phyloP scores from a whole-genome alignment of 1,140 invertebrate genomes.

The Drosophila pseudoobscura region DNA sequence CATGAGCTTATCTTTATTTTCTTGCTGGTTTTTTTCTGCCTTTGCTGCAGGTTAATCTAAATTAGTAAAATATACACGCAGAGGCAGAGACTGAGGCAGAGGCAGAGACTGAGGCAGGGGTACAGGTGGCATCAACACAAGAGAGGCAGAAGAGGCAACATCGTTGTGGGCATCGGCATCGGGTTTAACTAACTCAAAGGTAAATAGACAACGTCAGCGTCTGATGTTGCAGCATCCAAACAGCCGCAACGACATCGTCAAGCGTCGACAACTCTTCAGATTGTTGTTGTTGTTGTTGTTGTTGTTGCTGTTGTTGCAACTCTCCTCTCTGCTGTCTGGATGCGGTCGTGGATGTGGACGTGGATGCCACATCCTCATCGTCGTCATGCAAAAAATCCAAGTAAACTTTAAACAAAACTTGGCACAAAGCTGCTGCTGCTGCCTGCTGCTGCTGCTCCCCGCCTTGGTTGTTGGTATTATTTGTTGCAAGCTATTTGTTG shows the following conservation, averaged over 20 bases:
- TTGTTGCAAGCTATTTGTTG: slow-evolving; percentile 32
- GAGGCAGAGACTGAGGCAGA: slow-evolving; percentile 22
- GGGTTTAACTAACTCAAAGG: slow-evolving; percentile 73
- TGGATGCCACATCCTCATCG: slow-evolving; percentile 18
- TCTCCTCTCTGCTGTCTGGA: slow-evolving; percentile 23
- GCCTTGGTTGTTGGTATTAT: background rate
- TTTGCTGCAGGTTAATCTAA: slow-evolving; percentile 77
- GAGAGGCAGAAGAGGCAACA: background rate
- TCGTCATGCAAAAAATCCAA: slow-evolving; percentile 50
- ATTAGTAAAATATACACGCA: slow-evolving; percentile 81
- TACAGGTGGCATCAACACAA: no score
- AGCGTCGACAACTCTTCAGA: slow-evolving; percentile 76
- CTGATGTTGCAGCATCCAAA: slow-evolving; percentile 14
- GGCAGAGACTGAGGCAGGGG: slow-evolving; percentile 30
- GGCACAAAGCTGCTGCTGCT: slow-evolving; percentile 61
- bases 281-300: slow-evolving; percentile 42
- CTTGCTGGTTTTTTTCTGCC: slow-evolving; percentile 1
- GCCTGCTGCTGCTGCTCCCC: slow-evolving; percentile 5
- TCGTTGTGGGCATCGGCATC: slow-evolving; percentile 24
- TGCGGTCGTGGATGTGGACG: slow-evolving; percentile 39
- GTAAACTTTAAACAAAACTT: slow-evolving; percentile 80
- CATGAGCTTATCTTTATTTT: background rate
- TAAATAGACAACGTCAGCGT: slow-evolving; percentile 60
- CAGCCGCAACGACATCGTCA: slow-evolving; percentile 58
- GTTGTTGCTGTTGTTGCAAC: slow-evolving; percentile 12